Base-by-base conservation (phyloP, 2,888 invertebrate genomes). In the Spodoptera exigua region DNA sequence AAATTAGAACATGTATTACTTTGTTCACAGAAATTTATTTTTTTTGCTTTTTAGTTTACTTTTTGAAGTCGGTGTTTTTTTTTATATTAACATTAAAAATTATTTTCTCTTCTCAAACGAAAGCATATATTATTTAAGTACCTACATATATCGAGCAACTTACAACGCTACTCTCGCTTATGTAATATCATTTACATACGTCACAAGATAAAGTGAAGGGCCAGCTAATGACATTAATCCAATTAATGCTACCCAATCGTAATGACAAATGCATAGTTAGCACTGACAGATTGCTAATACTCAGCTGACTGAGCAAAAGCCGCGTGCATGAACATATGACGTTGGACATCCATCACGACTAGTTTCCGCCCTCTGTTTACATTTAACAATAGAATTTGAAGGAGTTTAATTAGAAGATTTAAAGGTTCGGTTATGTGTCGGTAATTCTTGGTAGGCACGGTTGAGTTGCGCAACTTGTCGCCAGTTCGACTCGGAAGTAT, bases 211-310 rank as follows among this genome's bases (percentile, higher is more conserved):
- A 17, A 56, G 61, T 70, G 64, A 63, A 62, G 61, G 61, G 51
- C 44, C 39, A 55, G 40, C 61, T 58, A 71, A 71, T 69, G 61
- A 66, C 66, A 57, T 69, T 76, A 76, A 74, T 81, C 70, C 72
- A 81, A 80, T 80, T 78, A 82, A 79, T 80, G 67, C 52, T 54
- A 73, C 58, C 76, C 82, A 79, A 82, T 85, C 70, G 77, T 84
- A 83, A 84, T 85, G 87, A 89, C 86, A 87, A 87, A 89, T 88
- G 89, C 85, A 82, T 80, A 81, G 87, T 84, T 84, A 86, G 83
- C 87, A 81, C 84, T 90, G 89, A 91, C 87, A 80, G 83, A 90
- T 89, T 73, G 77, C 74, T 74, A 74, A 72, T 69, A 74, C 70
- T 76, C 69, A 68, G 86, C 88, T 88, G 85, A 88, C 84, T 79